These are phyloP conservation scores for Amazona finschi DNA, from an alignment of 2,797 vertebrate genomes.

Conservation along the genomic window DNA sequence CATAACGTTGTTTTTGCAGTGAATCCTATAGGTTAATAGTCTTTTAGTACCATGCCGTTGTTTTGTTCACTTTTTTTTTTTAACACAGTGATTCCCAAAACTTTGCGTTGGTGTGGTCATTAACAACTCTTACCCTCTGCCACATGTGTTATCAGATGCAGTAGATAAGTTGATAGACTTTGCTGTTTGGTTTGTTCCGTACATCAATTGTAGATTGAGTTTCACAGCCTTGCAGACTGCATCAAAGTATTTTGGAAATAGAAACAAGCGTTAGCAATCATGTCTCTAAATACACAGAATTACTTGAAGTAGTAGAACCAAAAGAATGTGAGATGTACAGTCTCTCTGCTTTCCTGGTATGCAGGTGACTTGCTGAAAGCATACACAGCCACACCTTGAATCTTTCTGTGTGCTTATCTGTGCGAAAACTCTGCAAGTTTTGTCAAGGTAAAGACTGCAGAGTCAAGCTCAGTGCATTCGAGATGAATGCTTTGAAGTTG, in stretches of 20 bases:
- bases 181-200: background rate
- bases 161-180: background rate
- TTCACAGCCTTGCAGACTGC: background rate
- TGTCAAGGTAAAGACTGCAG: conserved; percentile 21
- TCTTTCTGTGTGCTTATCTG: background rate
- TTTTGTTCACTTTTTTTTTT: background rate
- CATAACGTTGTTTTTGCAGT: background rate
- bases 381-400: background rate
- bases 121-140: background rate
- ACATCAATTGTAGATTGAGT: background rate
- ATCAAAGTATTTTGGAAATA: background rate
- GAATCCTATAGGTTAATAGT: background rate
- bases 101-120: background rate
- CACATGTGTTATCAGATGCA: rapidly evolving
- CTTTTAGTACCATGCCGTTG: background rate
- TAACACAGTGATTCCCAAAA: background rate
- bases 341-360: background rate
- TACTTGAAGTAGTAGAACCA: background rate
- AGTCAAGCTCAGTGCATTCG: background rate
- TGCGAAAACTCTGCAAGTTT: conserved; percentile 11
- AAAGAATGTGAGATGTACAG: background rate
- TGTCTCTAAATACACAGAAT: background rate
- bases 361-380: background rate
- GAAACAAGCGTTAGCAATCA: background rate
- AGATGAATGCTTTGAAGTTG: conserved; percentile 1